Conservation (phyloP, 2,888 invertebrate species). For the Craniophora ligustri region DNA sequence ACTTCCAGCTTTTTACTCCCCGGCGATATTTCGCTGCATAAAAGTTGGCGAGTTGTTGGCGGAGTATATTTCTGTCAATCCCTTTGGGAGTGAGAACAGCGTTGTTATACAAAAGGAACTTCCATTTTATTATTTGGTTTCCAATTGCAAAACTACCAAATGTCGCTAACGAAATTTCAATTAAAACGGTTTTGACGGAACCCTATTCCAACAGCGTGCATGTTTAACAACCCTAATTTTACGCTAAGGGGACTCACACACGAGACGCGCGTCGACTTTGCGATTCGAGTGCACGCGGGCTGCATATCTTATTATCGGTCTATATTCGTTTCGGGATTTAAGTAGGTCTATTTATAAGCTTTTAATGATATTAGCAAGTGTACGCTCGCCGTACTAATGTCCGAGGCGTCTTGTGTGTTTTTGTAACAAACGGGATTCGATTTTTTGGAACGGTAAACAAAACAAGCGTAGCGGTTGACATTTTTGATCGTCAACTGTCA, state of each 20-base stretch:
- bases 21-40: neutral
- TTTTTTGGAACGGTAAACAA: constrained; percentile 42
- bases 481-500: constrained; percentile 37
- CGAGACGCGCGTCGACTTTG: constrained; percentile 53
- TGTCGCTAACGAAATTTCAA: constrained; percentile 33
- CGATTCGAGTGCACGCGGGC: constrained; percentile 52
- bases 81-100: constrained; percentile 12
- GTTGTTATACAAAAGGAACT: constrained; percentile 12
- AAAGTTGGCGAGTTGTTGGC: constrained; percentile 6
- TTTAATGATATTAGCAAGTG: constrained; percentile 63
- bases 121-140: constrained; percentile 11
- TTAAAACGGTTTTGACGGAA: constrained; percentile 39
- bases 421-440: constrained; percentile 43
- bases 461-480: constrained; percentile 29
- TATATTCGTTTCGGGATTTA: constrained; percentile 47
- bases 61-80: neutral
- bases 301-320: constrained; percentile 53
- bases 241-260: constrained; percentile 48
- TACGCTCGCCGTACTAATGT: constrained; percentile 56
- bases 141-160: constrained; percentile 18
- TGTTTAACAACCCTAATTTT: constrained; percentile 50
- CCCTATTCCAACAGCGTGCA: constrained; percentile 26
- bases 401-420: constrained; percentile 53
- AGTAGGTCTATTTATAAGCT: constrained; percentile 63
- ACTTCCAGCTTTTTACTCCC: constrained; percentile 2